Evolutionary conservation across 1,140 invertebrate species (phyloP).

Genomic region (Zaprionus ghesquierei): DNA sequence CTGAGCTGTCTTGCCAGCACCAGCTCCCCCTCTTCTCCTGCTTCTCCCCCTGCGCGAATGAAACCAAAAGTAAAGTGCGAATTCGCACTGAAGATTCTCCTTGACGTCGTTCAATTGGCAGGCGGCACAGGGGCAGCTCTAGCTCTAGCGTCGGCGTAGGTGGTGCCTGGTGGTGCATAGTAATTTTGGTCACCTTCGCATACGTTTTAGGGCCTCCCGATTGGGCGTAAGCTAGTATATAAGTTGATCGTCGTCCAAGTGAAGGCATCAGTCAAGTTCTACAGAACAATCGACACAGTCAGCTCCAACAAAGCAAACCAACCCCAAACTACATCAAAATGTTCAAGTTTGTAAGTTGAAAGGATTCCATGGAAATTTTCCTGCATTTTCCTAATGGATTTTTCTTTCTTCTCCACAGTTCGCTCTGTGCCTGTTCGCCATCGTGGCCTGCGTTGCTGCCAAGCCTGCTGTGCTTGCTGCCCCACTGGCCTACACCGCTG

Average conservation of each 20-base stretch:
- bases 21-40: neutral
- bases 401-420: conserved; percentile 34
- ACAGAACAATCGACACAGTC: conserved; percentile 64
- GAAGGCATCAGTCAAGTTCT: conserved; percentile 71
- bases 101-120: conserved; percentile 52
- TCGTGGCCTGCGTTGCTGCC: conserved; percentile 76
- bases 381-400: neutral
- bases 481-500: conserved; percentile 82
- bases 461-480: conserved; percentile 71
- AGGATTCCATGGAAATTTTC: neutral
- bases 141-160: conserved; percentile 16
- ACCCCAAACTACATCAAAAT: conserved; percentile 53
- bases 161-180: conserved; percentile 55
- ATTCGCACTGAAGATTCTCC: conserved; percentile 56
- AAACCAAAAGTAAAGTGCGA: conserved; percentile 73
- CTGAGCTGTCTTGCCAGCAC: neutral
- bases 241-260: conserved; percentile 34
- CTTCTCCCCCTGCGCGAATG: conserved; percentile 23
- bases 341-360: conserved; percentile 78
- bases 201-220: conserved; percentile 31
- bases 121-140: conserved; percentile 15
- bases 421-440: conserved; percentile 76
- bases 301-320: conserved; percentile 21
- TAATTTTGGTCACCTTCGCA: conserved; percentile 51
- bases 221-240: conserved; percentile 50